A percentile compares a stretch with the other conserved stretches of the same genome.
Conservation (phyloP, 2,888 invertebrate species). For the Hipparchia sbordonii region DNA sequence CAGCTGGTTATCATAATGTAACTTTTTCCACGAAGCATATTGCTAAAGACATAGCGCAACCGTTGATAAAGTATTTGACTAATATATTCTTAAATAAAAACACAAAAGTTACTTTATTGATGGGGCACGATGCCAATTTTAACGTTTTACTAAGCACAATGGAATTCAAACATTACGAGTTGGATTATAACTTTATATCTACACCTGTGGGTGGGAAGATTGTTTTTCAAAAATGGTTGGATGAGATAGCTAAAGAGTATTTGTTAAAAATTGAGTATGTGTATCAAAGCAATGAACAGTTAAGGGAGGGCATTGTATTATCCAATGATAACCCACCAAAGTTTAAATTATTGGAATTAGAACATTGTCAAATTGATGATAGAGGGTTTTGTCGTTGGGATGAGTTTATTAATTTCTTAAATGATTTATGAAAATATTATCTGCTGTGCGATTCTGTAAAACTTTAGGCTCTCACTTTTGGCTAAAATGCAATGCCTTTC, state of each 20-base stretch:
- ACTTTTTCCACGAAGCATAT: constrained; percentile 64
- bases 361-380: constrained; percentile 52
- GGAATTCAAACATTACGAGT: constrained; percentile 53
- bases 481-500: too few relatives aligned
- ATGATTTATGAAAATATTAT: constrained; percentile 31
- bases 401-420: constrained; percentile 53
- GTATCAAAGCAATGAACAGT: constrained; percentile 60
- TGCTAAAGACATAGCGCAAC: constrained; percentile 64
- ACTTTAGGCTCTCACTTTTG: too few relatives aligned
- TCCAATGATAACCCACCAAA: constrained; percentile 59
- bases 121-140: constrained; percentile 74
- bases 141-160: constrained; percentile 62
- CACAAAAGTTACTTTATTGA: constrained; percentile 59
- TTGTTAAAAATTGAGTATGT: constrained; percentile 66
- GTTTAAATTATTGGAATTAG: constrained; percentile 54
- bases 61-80: constrained; percentile 58
- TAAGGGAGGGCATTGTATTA: constrained; percentile 56
- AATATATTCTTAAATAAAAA: constrained; percentile 51
- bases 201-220: constrained; percentile 69
- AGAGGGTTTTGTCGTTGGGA: constrained; percentile 67
- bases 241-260: constrained; percentile 44
- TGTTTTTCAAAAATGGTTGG: constrained; percentile 69
- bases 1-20: constrained; percentile 61
- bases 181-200: constrained; percentile 59
- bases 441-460: too few relatives aligned